Conservation (phyloP, 2,797 vertebrate genomes). For the Squalus acanthias region DNA sequence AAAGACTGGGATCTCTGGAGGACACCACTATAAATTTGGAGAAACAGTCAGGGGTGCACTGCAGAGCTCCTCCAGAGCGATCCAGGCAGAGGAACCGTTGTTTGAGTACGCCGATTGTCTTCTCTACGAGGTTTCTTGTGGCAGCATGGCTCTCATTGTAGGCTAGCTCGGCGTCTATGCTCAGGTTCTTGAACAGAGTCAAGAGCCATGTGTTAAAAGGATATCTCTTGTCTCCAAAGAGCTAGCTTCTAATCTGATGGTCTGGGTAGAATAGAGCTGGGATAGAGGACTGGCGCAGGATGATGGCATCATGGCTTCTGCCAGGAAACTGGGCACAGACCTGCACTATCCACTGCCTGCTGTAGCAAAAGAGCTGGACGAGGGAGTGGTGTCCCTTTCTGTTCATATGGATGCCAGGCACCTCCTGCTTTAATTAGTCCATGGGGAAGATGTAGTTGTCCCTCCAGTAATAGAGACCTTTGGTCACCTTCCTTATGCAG, state of each 20-base stretch:
- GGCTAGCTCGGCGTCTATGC: background rate
- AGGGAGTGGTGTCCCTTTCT: background rate
- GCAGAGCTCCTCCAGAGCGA: background rate
- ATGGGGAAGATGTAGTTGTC: too few species aligned
- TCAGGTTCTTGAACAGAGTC: background rate
- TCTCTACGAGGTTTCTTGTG: background rate
- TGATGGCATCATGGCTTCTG: background rate
- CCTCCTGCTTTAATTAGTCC: background rate
- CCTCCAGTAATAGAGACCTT: too few species aligned
- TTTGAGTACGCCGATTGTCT: background rate
- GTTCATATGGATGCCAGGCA: background rate
- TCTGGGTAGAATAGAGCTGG: background rate
- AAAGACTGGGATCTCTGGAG: background rate
- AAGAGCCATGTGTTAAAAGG: background rate
- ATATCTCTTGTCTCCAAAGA: background rate
- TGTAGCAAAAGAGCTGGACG: background rate
- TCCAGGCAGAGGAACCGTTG: background rate
- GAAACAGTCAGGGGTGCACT: background rate
- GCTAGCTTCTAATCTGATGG: background rate
- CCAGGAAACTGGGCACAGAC: background rate
- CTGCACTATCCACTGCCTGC: background rate
- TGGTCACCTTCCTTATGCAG: too few species aligned
- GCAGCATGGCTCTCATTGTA: background rate
- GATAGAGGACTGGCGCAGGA: background rate
- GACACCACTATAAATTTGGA: background rate